Evolutionary conservation across 2,888 invertebrate species (phyloP).

Genomic region (Thymelicus acteon): DNA sequence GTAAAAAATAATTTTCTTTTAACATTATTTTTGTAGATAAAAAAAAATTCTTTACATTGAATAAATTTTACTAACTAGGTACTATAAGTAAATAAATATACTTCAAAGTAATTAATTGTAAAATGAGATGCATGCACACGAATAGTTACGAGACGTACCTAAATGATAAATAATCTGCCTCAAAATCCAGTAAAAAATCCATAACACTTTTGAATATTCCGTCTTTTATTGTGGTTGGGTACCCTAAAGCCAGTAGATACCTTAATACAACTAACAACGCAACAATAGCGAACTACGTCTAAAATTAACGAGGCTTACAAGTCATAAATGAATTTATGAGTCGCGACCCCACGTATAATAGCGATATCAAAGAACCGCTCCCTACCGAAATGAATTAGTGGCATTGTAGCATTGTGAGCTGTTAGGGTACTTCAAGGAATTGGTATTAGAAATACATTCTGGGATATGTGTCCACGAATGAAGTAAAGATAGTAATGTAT

Average conservation of each 20-base stretch:
- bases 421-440: slow-evolving; percentile 13
- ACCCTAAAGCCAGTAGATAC: not conserved
- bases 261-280: slow-evolving; percentile 10
- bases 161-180: not conserved
- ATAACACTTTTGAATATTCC: not conserved
- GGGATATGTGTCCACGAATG: too few relatives aligned
- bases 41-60: too few relatives aligned
- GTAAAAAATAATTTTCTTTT: too few relatives aligned
- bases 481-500: too few relatives aligned
- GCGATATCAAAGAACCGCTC: slow-evolving; percentile 33
- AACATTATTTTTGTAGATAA: too few relatives aligned
- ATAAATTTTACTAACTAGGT: too few relatives aligned
- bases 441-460: slow-evolving; percentile 2
- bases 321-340: slow-evolving; percentile 36
- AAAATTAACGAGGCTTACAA: slow-evolving; percentile 36
- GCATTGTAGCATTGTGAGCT: slow-evolving; percentile 17
- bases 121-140: too few relatives aligned
- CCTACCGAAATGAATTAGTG: slow-evolving; percentile 28
- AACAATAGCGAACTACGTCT: slow-evolving; percentile 26
- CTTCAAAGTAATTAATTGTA: too few relatives aligned
- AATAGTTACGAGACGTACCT: not conserved
- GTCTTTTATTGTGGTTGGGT: not conserved
- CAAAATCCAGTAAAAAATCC: not conserved
- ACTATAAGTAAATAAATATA: too few relatives aligned
- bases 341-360: slow-evolving; percentile 32